These are phyloP conservation scores for Drosophila aldrichi DNA, from an alignment of 2,888 invertebrate genomes.

Conservation along the genomic window DNA sequence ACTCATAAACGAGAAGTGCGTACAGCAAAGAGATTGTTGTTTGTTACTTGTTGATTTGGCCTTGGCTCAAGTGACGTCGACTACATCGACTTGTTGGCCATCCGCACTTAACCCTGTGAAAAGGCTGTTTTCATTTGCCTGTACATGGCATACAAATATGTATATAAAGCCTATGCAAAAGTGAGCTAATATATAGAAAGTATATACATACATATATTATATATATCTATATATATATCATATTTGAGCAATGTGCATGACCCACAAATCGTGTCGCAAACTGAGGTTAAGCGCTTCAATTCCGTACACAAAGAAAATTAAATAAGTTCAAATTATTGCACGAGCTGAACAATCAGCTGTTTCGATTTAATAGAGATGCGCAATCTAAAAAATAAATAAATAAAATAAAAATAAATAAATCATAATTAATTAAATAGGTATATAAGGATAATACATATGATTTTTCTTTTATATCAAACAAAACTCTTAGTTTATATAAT, in stretches of 20 bases:
- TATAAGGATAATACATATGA: too few relatives aligned
- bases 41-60: slow-evolving; percentile 69
- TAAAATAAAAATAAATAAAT: too few relatives aligned
- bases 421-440: background rate
- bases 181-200: slow-evolving; percentile 9
- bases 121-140: slow-evolving; percentile 69
- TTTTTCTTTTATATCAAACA: too few relatives aligned
- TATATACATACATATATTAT: slow-evolving; percentile 4
- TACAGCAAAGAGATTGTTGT: slow-evolving; percentile 74
- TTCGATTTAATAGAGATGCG: slow-evolving; percentile 27
- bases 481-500: background rate
- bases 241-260: slow-evolving; percentile 52
- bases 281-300: slow-evolving; percentile 72
- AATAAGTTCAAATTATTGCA: slow-evolving; percentile 25
- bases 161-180: slow-evolving; percentile 9
- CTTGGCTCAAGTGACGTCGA: slow-evolving; percentile 45
- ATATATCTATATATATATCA: background rate
- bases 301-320: slow-evolving; percentile 62
- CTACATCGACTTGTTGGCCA: slow-evolving; percentile 51
- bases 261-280: slow-evolving; percentile 72
- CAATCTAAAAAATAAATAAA: background rate
- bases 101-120: slow-evolving; percentile 75
- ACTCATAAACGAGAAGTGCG: slow-evolving; percentile 51
- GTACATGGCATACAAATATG: slow-evolving; percentile 22
- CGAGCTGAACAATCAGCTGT: slow-evolving; percentile 25